Conservation (phyloP, 2,888 invertebrate species). For the Latrodectus hesperus region DNA sequence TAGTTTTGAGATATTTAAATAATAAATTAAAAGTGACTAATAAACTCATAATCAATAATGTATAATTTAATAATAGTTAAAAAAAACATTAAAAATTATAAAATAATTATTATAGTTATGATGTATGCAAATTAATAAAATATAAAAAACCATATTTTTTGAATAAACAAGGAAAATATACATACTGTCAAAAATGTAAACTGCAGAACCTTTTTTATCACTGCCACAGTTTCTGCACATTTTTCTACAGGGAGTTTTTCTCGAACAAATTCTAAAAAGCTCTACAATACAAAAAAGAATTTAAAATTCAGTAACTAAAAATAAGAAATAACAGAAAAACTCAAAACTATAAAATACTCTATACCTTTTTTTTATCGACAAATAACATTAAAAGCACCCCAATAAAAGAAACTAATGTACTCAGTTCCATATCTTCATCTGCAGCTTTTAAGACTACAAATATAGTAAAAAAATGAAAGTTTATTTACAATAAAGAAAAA, state of each 20-base stretch:
- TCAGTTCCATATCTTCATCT: conserved; percentile 61
- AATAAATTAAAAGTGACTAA: no score
- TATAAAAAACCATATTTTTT: no score
- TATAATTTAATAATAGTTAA: background rate
- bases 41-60: background rate
- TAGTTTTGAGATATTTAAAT: no score
- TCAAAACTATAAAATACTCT: background rate
- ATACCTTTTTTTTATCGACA: conserved; percentile 50
- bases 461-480: background rate
- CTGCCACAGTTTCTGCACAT: conserved; percentile 29
- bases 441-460: conserved; percentile 43
- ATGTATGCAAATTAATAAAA: background rate
- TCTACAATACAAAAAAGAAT: conserved; percentile 24
- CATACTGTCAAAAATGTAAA: conserved; percentile 57
- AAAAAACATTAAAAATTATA: background rate
- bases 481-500: background rate
- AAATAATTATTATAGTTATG: background rate
- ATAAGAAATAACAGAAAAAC: background rate
- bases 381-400: conserved; percentile 47
- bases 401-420: conserved; percentile 56
- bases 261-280: conserved; percentile 45
- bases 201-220: conserved; percentile 50
- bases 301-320: background rate
- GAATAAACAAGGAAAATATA: background rate
- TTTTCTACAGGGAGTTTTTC: conserved; percentile 41